Base-by-base conservation (phyloP, 2,113 vertebrate species). In the Beaufortia kweichowensis region DNA sequence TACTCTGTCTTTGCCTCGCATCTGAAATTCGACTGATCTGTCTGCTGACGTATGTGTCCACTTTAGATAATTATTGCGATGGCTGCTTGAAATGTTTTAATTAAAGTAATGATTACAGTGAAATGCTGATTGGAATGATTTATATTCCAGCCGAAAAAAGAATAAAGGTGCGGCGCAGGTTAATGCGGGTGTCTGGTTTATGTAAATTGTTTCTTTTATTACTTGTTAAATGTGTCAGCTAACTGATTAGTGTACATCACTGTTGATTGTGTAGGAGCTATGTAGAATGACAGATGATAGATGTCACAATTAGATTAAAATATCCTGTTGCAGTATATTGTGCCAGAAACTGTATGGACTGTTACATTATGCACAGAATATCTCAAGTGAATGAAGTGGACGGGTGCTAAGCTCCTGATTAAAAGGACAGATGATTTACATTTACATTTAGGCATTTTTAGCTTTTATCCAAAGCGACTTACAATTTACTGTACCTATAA, bases 1-100 rank as follows among this genome's bases (percentile, higher is more conserved):
- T 73, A 55, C 60, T 69, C 35, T 23, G 57, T 74, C 76, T 78
- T 60, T 59, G 59, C 53, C 84, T 84, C 78, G 81, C n/a, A 57
- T 80, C 82, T 86, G 88, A 86, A 84, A 71, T 73, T 80, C 85
- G 75, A 82, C 82, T 88, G 87, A 89, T 89, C 88, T 82, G 83
- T 81, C 68, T 35, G 24, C 79, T 88, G 84, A 87, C 82, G 79
- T 88, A 77, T 81, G 83, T 75, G 81, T 85, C 75, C 55, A 74
- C 83, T 85, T 85, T 72, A 78, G 75, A 64, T 79, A 86, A 65
- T 80, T 83, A 79, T 83, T 88, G 79, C 78, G 68, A 84, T 62
- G 15, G 72, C 60, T 23, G 35, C 76, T 62, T 64, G 67, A 63
- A 82, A 84, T 83, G 80, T 85, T 89, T 89, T 89, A 89, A 90